phyloP scores from a whole-genome alignment of 2,888 invertebrate species.

The Pseudococcus viburni region DNA sequence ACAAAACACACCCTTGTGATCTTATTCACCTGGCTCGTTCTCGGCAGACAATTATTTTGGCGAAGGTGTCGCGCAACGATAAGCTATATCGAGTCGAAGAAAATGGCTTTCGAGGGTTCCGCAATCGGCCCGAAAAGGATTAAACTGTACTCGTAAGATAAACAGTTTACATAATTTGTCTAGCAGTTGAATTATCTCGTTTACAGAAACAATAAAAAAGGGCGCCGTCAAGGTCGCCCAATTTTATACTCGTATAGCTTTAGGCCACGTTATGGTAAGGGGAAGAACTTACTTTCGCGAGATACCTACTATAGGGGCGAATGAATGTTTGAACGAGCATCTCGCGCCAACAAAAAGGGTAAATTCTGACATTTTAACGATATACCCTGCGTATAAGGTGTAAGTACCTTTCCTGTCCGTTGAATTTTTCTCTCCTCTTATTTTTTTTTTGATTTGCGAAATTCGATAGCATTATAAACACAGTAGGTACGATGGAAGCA shows the following conservation, averaged over 20 bases:
- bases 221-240: conserved; percentile 25
- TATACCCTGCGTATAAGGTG: background rate
- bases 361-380: background rate
- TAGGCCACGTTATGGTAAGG: background rate
- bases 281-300: background rate
- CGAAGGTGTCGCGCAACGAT: conserved; percentile 23
- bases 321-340: background rate
- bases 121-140: background rate
- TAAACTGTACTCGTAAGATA: conserved; percentile 24
- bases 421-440: background rate
- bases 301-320: background rate
- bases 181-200: conserved; percentile 24
- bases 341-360: conserved; percentile 14
- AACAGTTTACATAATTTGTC: conserved; percentile 39
- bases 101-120: background rate
- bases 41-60: background rate
- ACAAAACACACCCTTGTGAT: background rate
- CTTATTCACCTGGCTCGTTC: background rate
- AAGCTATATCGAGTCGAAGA: background rate
- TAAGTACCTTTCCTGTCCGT: background rate
- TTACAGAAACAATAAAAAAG: conserved; percentile 20
- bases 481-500: background rate
- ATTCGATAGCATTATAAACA: background rate
- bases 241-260: background rate
- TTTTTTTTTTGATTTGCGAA: background rate